A percentile compares a stretch with the other conserved stretches of the same genome.
These are phyloP conservation scores for Phrynocephalus guinanensis DNA, from an alignment of 2,797 vertebrate genomes.

Conservation along the genomic window DNA sequence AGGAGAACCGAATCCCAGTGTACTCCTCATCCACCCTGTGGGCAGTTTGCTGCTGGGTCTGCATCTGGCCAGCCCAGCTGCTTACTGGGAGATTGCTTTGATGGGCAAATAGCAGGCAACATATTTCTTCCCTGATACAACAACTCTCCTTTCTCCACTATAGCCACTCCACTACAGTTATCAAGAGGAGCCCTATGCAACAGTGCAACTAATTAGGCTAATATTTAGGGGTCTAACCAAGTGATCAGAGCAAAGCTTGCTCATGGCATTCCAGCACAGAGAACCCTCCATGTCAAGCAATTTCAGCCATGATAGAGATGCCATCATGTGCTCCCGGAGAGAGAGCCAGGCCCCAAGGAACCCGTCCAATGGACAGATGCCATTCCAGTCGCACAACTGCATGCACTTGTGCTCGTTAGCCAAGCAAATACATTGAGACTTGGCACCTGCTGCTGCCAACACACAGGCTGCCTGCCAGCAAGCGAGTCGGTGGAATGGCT, in stretches of 20 bases:
- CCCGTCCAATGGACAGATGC: neutral
- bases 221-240: neutral
- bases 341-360: slow-evolving; percentile 20
- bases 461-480: slow-evolving; percentile 11
- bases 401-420: neutral
- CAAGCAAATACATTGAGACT: slow-evolving; percentile 23
- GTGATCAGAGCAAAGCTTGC: slow-evolving; percentile 5
- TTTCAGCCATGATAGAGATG: slow-evolving; percentile 4
- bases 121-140: neutral
- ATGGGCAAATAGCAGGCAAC: neutral
- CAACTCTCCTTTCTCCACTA: neutral
- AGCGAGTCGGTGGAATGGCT: slow-evolving; percentile 7
- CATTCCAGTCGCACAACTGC: slow-evolving; percentile 11
- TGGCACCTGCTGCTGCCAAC: slow-evolving; percentile 24
- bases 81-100: neutral
- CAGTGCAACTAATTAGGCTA: neutral
- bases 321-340: neutral
- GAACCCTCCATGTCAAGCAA: neutral
- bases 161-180: neutral
- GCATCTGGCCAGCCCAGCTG: neutral
- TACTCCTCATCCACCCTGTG: neutral
- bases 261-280: slow-evolving; percentile 9
- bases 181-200: no score
- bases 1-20: neutral
- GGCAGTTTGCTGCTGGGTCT: neutral